Evolutionary conservation across 2,113 vertebrate species (phyloP).

Genomic region (Zapus hudsonius): DNA sequence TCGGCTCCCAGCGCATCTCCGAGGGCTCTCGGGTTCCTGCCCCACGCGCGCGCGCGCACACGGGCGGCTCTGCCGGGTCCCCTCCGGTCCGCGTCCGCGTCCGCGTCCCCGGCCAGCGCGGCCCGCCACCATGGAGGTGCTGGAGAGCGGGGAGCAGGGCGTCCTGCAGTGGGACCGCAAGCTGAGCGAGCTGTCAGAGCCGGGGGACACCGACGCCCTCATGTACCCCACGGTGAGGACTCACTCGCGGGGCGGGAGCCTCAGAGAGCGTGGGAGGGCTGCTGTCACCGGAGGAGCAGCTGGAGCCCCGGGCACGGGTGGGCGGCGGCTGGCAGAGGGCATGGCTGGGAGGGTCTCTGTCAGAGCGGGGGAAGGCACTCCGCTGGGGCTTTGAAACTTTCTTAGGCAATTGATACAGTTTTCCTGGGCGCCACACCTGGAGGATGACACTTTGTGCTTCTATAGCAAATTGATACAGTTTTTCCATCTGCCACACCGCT

Average conservation of each 20-base stretch:
- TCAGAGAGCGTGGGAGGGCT: background rate
- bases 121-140: slow-evolving; percentile 89
- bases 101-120: slow-evolving; percentile 61
- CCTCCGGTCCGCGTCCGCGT: slow-evolving; percentile 15
- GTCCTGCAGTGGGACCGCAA: slow-evolving; percentile 95
- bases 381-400: background rate
- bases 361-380: background rate
- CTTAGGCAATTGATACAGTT: accelerated
- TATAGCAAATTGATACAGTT: background rate
- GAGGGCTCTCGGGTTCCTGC: background rate
- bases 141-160: slow-evolving; percentile 89
- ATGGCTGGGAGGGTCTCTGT: background rate
- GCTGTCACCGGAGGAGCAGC: too few relatives aligned
- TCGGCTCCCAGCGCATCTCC: background rate
- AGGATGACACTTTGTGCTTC: background rate
- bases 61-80: slow-evolving; percentile 19
- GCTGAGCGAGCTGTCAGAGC: slow-evolving; percentile 96
- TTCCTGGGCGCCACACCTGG: background rate
- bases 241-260: too few relatives aligned
- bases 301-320: too few relatives aligned
- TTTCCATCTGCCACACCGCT: background rate
- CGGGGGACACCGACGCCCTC: slow-evolving; percentile 90
- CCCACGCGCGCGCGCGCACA: background rate
- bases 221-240: slow-evolving; percentile 93
- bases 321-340: background rate